Evolutionary conservation across 53 echinoderm and acorn worm genomes (phyloP).

Genomic region (Crossaster papposus): DNA sequence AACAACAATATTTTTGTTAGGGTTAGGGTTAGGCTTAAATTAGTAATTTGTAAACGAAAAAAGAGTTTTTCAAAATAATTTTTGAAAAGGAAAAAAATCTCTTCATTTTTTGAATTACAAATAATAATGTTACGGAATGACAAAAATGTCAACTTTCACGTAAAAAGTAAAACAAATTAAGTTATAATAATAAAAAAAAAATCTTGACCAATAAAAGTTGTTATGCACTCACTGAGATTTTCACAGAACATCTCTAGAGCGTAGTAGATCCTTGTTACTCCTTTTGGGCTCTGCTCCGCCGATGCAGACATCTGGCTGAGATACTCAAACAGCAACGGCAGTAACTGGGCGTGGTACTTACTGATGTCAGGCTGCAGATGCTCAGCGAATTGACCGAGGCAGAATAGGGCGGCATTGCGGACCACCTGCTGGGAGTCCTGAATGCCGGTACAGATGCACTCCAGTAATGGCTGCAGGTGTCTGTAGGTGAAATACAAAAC

Average conservation of each 20-base stretch:
- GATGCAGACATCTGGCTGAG: constrained; percentile 69
- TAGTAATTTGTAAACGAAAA: too few relatives aligned
- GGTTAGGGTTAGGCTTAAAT: too few relatives aligned
- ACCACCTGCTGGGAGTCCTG: constrained; percentile 78
- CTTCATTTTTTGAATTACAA: too few relatives aligned
- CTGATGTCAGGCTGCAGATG: constrained; percentile 98
- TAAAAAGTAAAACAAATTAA: not conserved
- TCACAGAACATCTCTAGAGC: constrained; percentile 99
- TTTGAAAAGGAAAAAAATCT: not conserved
- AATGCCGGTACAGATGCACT: constrained; percentile 87
- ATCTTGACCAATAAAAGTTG: not conserved
- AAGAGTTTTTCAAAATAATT: too few relatives aligned
- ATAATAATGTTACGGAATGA: too few relatives aligned
- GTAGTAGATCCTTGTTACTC: constrained; percentile 94
- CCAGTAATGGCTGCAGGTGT: constrained; percentile 87
- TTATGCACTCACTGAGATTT: constrained; percentile 77
- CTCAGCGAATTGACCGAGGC: constrained; percentile 95
- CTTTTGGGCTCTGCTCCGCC: constrained; percentile 80
- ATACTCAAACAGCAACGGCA: constrained; percentile 91
- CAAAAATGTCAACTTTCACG: too few relatives aligned
- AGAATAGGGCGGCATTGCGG: constrained; percentile 90
- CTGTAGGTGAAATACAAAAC: constrained; percentile 30
- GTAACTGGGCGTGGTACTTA: constrained; percentile 86
- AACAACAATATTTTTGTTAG: too few relatives aligned
- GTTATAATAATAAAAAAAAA: not conserved